Evolutionary conservation across 2,888 invertebrate genomes (phyloP).

Genomic region (Mimas tiliae): DNA sequence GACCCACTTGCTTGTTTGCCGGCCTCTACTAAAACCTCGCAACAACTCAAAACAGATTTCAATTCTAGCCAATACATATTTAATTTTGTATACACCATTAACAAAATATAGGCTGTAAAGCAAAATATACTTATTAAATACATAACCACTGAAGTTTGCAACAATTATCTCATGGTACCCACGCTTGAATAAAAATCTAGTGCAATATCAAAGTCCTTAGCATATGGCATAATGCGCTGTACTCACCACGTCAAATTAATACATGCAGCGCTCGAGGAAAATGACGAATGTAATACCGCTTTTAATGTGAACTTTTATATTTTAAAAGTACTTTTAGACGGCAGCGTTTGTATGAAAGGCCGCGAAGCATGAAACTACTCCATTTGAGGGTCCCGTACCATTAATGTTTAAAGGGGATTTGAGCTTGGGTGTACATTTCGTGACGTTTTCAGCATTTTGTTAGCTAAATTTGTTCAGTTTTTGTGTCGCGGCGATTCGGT

Average conservation of each 20-base stretch:
- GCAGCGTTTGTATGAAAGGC: slow-evolving; percentile 42
- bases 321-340: slow-evolving; percentile 41
- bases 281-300: slow-evolving; percentile 31
- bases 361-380: slow-evolving; percentile 46
- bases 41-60: no score
- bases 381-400: slow-evolving; percentile 38
- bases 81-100: no score
- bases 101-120: background rate
- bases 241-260: slow-evolving; percentile 25
- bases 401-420: slow-evolving; percentile 26
- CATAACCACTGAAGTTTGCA: slow-evolving; percentile 4
- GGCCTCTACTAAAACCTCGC: no score
- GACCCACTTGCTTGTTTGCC: no score
- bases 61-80: no score
- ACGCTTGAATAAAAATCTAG: slow-evolving; percentile 9
- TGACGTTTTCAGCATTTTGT: slow-evolving; percentile 15
- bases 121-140: slow-evolving; percentile 9
- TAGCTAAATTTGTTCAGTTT: no score
- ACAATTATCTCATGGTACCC: slow-evolving; percentile 9
- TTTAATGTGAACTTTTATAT: slow-evolving; percentile 51
- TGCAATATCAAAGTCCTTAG: slow-evolving; percentile 6
- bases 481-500: background rate
- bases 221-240: background rate
- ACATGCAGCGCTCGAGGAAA: slow-evolving; percentile 21
- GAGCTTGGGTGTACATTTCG: slow-evolving; percentile 21